Evolutionary conservation across 1,140 invertebrate genomes (phyloP).

Genomic region (Drosophila jambulina): DNA sequence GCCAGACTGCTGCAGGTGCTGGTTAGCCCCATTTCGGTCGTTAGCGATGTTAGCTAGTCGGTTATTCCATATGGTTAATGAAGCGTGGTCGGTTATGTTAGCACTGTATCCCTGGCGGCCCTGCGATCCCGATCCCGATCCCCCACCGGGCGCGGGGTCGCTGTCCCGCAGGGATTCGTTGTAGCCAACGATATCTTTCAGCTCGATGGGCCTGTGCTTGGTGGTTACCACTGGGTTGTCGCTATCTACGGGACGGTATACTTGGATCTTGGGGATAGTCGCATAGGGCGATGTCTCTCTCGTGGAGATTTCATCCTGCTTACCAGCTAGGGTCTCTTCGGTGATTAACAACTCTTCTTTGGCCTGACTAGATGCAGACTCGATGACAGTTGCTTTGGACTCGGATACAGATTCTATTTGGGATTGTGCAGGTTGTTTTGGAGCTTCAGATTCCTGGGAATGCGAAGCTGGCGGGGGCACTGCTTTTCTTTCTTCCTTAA

Average conservation of each 20-base stretch:
- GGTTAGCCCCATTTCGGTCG: conserved; percentile 42
- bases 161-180: conserved; percentile 70
- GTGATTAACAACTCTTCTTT: conserved; percentile 17
- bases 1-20: conserved; percentile 47
- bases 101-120: conserved; percentile 46
- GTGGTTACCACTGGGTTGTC: conserved; percentile 37
- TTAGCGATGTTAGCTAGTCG: conserved; percentile 62
- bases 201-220: conserved; percentile 70
- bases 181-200: conserved; percentile 72
- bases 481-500: conserved; percentile 10
- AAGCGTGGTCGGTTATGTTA: conserved; percentile 79
- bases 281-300: conserved; percentile 23
- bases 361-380: conserved; percentile 26
- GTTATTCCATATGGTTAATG: conserved; percentile 80
- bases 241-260: conserved; percentile 49
- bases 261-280: conserved; percentile 58
- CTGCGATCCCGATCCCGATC: conserved; percentile 49
- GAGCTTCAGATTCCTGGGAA: conserved; percentile 33
- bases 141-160: conserved; percentile 39
- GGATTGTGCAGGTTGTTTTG: background rate
- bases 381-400: conserved; percentile 11
- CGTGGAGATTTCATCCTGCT: conserved; percentile 39
- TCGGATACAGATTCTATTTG: conserved; percentile 3
- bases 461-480: conserved; percentile 20
- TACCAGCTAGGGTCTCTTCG: conserved; percentile 59